Percentiles rank a stretch among this genome's conserved stretches.
Evolutionary conservation across 2,113 vertebrate species (phyloP).

Genomic region (Ophiodon elongatus): DNA sequence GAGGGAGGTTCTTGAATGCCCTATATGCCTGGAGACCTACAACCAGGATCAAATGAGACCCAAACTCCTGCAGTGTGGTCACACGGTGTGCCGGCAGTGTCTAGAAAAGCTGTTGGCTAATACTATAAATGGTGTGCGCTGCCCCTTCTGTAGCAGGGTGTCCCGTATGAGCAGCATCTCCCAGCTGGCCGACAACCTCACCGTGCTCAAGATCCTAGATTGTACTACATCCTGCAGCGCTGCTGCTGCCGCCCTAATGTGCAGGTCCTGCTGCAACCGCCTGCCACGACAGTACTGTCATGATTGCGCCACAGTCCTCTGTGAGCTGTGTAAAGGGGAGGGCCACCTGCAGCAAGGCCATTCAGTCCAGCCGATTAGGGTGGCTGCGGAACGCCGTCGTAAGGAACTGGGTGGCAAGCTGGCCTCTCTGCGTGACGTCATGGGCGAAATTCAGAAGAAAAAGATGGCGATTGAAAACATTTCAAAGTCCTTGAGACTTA

Average conservation of each 20-base stretch:
- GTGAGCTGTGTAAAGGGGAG: slow-evolving; percentile 89
- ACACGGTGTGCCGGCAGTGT: slow-evolving; percentile 95
- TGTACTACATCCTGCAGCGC: slow-evolving; percentile 87
- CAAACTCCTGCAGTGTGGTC: slow-evolving; percentile 96
- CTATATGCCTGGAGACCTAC: slow-evolving; percentile 97
- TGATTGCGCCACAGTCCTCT: slow-evolving; percentile 88
- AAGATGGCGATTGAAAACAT: slow-evolving; percentile 90
- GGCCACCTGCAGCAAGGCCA: slow-evolving; percentile 88
- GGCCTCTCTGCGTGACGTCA: slow-evolving; percentile 87
- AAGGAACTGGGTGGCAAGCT: slow-evolving; percentile 89
- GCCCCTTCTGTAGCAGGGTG: slow-evolving; percentile 97
- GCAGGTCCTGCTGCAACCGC: slow-evolving; percentile 89
- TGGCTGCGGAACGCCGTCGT: slow-evolving; percentile 91
- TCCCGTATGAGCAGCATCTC: slow-evolving; percentile 92
- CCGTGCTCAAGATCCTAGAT: slow-evolving; percentile 96
- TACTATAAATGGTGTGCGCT: slow-evolving; percentile 96
- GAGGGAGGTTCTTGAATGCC: slow-evolving; percentile 96
- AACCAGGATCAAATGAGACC: slow-evolving; percentile 93
- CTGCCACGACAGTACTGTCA: slow-evolving; percentile 93
- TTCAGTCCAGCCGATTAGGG: slow-evolving; percentile 86
- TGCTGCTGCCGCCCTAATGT: slow-evolving; percentile 90
- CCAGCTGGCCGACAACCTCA: slow-evolving; percentile 95
- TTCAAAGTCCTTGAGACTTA: slow-evolving; percentile 87
- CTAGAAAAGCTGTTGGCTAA: slow-evolving; percentile 94
- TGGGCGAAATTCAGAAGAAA: slow-evolving; percentile 91